Evolutionary conservation across 2,113 vertebrate genomes (phyloP).

Genomic region (Apeltes quadracus): DNA sequence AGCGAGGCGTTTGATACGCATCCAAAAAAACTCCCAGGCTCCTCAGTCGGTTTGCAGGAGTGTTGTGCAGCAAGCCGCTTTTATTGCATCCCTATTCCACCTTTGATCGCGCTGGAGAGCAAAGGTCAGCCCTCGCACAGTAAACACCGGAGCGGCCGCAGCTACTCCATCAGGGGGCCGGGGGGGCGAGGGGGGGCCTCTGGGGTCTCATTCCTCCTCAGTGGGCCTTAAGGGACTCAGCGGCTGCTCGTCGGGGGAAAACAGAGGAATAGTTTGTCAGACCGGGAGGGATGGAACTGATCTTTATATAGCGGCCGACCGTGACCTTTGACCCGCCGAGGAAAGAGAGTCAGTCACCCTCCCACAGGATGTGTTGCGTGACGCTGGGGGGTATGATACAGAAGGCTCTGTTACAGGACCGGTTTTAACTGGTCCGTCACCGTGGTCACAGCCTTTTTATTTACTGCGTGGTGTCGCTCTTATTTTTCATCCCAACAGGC

Average conservation of each 20-base stretch:
- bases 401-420: slow-evolving; percentile 1
- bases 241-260: slow-evolving; percentile 54
- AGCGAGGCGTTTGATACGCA: neutral
- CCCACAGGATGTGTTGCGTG: slow-evolving; percentile 49
- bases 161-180: neutral
- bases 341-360: slow-evolving; percentile 37
- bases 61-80: neutral
- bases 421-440: neutral
- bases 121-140: slow-evolving; percentile 32
- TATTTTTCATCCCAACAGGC: slow-evolving; percentile 12
- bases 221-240: slow-evolving; percentile 27
- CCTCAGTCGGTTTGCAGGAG: neutral
- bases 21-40: neutral
- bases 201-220: slow-evolving; percentile 67
- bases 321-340: slow-evolving; percentile 46
- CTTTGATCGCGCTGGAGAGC: slow-evolving; percentile 4
- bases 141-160: slow-evolving; percentile 51
- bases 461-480: neutral
- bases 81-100: neutral
- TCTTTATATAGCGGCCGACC: slow-evolving; percentile 28
- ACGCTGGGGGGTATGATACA: slow-evolving; percentile 39
- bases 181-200: too few species aligned
- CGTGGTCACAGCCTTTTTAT: neutral
- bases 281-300: slow-evolving; percentile 28
- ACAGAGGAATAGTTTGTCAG: slow-evolving; percentile 59